Base-by-base conservation (phyloP, 2,113 vertebrate genomes). In the Martes martes region DNA sequence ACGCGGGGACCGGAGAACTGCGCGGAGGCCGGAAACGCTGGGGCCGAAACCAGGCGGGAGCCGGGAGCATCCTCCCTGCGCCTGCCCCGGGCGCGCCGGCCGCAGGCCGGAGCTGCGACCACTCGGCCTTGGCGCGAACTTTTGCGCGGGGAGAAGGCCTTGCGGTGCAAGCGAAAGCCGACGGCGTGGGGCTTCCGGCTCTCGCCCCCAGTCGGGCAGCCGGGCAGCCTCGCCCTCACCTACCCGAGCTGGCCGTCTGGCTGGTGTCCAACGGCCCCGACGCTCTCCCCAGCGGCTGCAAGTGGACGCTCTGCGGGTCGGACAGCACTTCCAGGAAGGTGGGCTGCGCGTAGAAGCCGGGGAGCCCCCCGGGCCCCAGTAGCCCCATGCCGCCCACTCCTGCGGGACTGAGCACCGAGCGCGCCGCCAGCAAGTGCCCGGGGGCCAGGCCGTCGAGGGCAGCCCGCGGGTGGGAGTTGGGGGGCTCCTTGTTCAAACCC, bases 171-270 rank as follows among this genome's bases (percentile, higher is more conserved):
- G 55, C 81, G 33, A 80, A 36, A 94, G 91, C 82, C 42, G 21
- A 91, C n/a, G 36, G 93, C 76, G 9, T 45, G 33, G 19, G 78
- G 82, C 63, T 94, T 55, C 73, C 31, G 21, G 76, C 24, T 67
- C 15, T 84, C 69, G 31, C 61, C 69, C 63, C 71, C 4, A 11
- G 65, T 52, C 88, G 21, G 78, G 81, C 50, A 16, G 81, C 92
- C 69, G 4, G 91, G 28, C 97, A 45, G 84, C 76, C 89, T 92
- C 50, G 85, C 94, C 84, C 95, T 97, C 97, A 98, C 98, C 98
- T 99, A 99, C 99, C 99, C 98, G 99, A 99, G 98, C 99, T 99
- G 98, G 99, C 99, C 39, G 99, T 99, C 98, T 99, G 99, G 98
- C 99, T 99, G 98, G 98, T 98, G 97, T 99, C 99, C 98, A 99